Base-by-base conservation (phyloP, 2,888 invertebrate species). In the Leptogaster cylindrica region DNA sequence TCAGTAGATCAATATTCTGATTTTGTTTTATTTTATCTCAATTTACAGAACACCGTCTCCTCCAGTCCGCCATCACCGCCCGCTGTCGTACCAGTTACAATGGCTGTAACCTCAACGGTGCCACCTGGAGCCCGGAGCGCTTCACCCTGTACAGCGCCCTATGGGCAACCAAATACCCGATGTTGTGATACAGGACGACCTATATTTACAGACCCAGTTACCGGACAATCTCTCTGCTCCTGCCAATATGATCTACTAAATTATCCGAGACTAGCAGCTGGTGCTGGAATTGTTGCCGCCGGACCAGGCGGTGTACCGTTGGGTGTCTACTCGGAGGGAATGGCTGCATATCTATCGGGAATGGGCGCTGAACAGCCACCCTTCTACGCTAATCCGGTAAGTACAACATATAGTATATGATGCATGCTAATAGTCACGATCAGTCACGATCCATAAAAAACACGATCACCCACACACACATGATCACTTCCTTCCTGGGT, bases 171-270 rank as follows among this genome's bases (percentile, higher is more conserved):
- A 70, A 76, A 79, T 64, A 68, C 70, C 68, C 77, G 93, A 75
- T 94, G 95, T 84, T 94, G 95, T 84, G 94, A 95, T 84, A 93
- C 94, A 73, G 95, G 95, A 73, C 87, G 95, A 76, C 90, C 94
- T 72, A 88, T 95, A 79, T 93, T 92, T 84, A 92, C 92, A 78
- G 93, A 93, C 82, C 93, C 93, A 46, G 86, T 93, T 74, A 92
- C 92, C 73, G 93, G 93, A 65, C 92, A 93, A 82, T 92, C 90
- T 66, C 89, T 93, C 71, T 93, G 93, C 83, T 93, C 93, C 75
- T 93, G 93, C 82, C 93, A 93, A 82, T 93, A 93, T 83, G 93
- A 93, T 83, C 87, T 94, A 75, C 87, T 94, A 76, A 84, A 82
- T 76, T 88, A 87, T 76, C 93, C 92, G 83, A 86, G 92, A 77